These are phyloP conservation scores for Progne subis DNA, from an alignment of 2,113 vertebrate species.

Conservation along the genomic window DNA sequence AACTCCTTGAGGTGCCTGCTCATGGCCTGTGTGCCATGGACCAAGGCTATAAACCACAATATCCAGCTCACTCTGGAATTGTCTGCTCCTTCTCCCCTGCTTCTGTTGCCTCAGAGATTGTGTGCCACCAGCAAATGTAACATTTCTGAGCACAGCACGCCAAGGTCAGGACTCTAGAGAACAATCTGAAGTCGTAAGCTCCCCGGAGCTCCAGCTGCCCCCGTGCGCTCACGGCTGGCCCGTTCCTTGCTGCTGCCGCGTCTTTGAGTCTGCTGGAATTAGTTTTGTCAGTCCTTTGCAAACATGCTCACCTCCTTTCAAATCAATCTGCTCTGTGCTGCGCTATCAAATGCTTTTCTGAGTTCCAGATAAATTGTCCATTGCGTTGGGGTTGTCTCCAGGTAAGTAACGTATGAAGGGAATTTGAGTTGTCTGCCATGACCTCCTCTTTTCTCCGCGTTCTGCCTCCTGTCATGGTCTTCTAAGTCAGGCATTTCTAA, in stretches of 20 bases:
- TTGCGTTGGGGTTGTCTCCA: neutral
- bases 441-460: neutral
- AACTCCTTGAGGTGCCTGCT: neutral
- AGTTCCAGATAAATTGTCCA: neutral
- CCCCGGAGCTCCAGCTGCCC: neutral
- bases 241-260: neutral
- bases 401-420: neutral
- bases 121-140: neutral
- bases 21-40: neutral
- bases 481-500: neutral
- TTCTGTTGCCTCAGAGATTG: neutral
- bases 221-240: neutral
- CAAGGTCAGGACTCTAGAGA: neutral
- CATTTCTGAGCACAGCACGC: neutral
- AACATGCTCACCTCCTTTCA: neutral
- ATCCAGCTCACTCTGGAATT: neutral
- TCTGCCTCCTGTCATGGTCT: neutral
- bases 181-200: neutral
- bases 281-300: neutral
- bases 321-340: neutral
- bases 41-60: neutral
- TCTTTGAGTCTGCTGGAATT: neutral
- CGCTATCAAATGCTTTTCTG: neutral
- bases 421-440: neutral
- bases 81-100: neutral